Base-by-base conservation (phyloP, 2,888 invertebrate genomes). In the Exephanes ischioxanthus region DNA sequence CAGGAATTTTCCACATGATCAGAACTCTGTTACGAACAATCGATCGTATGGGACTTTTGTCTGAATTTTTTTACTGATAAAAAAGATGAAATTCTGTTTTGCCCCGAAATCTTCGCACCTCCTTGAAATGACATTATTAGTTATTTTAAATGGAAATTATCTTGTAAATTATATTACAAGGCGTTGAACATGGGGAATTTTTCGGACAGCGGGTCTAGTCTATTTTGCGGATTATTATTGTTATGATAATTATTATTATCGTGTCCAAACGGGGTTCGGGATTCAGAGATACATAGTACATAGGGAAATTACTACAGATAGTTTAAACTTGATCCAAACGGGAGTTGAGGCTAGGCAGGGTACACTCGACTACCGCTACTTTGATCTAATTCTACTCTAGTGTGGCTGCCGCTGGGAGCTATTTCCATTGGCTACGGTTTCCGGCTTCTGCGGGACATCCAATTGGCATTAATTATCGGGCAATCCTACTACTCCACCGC, bases 401-500 rank as follows among this genome's bases (percentile, higher is more conserved):
- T 70, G 77, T 80, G 70, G 71, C 79, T 67, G 58, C 63, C 22
- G 77, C 84, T 71, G 68, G 48, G 73, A 83, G 79, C 80, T 70
- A 86, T 86, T 83, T 86, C 83, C 86, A 80, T 86, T 82, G 80
- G 72, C 84, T 81, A 86, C 76, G 80, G 71, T 84, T 85, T 85
- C 84, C 72, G 79, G 82, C 73, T 80, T 81, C 73, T 76, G 83
- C 63, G 84, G 81, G 33, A 84, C 87, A 85, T 81, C 77, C 77
- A 84, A 87, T 85, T 87, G 83, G 76, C 78, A 82, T 87, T 85
- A 87, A 85, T 87, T 85, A 87, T 87, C 81, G 81, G 79, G 82
- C 84, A 76, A 80, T 83, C 67, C 75, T 76, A 26, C 61, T 30
- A 53, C 63, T 48, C 30, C 33, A 48, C 68, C 68, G 41, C 48